Base-by-base conservation (phyloP, 2,888 invertebrate species). In the Meloe dianella region DNA sequence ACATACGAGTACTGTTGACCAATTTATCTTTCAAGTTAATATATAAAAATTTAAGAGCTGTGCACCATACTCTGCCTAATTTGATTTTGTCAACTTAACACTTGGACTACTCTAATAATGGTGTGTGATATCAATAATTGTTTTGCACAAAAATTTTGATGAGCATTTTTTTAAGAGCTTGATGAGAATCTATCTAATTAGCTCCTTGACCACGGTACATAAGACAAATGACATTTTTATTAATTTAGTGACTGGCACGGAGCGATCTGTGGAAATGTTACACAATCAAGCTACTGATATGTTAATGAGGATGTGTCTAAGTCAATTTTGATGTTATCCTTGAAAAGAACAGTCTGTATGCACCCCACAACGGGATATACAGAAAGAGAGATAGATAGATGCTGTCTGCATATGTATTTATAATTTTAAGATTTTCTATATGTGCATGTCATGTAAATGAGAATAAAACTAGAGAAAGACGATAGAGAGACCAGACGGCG, bases 301-400 rank as follows among this genome's bases (percentile, higher is more conserved):
- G 77, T 72, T 76, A 77, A 78, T 77, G 74, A 77, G 75, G 73
- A 76, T 77, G 74, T 76, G 76, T 75, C 76, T 73, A 73, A 73
- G 72, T 73, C 67, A 70, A 70, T 65, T 68, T 32, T 71, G 64
- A 70, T 66, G 73, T 75, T 76, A 77, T 75, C 78, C 77, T 78
- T 78, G 76, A 77, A 47, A 63, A 62, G 60, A 27, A 38, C 35
- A 60, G 38, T n/a, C 29, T 30, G 29, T 14, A 30, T 14, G 1
- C 12, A 35, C 60, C 22, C 24, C 20, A 57, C 24, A 8, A 57
- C 10, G 63, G 32, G 14, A 24, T 8, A 38, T 63, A 57, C 6
- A 41, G 27, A 20, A 9, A 14, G 20, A 9, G 14, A 14, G 27
- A 60, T 57, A 59, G 61, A n/a, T 27, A 1, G 24, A 3, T 6